Base-by-base conservation (phyloP, 2,113 vertebrate species). In the Cheilinus undulatus region DNA sequence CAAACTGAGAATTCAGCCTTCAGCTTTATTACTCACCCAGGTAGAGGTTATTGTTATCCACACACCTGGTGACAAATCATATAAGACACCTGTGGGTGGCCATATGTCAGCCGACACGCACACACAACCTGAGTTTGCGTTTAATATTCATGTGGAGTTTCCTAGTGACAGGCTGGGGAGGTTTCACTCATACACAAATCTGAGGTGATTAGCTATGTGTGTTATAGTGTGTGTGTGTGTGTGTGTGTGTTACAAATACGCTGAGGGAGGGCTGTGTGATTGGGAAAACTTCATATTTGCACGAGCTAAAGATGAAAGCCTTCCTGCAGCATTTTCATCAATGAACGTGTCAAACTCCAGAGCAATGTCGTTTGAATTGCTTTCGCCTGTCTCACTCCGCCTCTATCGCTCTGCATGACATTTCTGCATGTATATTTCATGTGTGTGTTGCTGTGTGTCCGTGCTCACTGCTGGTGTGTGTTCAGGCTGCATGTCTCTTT, bases 141-240 rank as follows among this genome's bases (percentile, higher is more conserved):
- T 79, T 80, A 77, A 74, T 61, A 86, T 81, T 76, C 60, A 78
- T 34, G 34, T 3, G 0, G 24, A 59, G 63, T 73, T 7, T 42
- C 23, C 72, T 45, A 24, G 48, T 76, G 59, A 49, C 49, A 24
- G 36, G 30, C 36, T 20, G 43, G 45, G 61, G 61, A 71, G 80
- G 64, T 1, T 72, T 59, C 49, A 65, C 59, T 63, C 53, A 54
- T 81, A 75, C 61, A 56, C 42, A 72, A 76, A 86, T 83, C 67
- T 23, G 60, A 73, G 57, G 52, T 84, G 75, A 82, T 82, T 80
- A 82, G 59, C 50, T 24, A 7, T 63, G 15, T 63, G 15, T 51
- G 43, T 26, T 50, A 32, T 12, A 13, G 45, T 53, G 24, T 38
- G 28, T 23, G 66, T 57, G 42, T 38, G 38, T 46, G 57, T 43